Evolutionary conservation across 2,888 invertebrate genomes (phyloP).

Genomic region (Platycheirus albimanus): DNA sequence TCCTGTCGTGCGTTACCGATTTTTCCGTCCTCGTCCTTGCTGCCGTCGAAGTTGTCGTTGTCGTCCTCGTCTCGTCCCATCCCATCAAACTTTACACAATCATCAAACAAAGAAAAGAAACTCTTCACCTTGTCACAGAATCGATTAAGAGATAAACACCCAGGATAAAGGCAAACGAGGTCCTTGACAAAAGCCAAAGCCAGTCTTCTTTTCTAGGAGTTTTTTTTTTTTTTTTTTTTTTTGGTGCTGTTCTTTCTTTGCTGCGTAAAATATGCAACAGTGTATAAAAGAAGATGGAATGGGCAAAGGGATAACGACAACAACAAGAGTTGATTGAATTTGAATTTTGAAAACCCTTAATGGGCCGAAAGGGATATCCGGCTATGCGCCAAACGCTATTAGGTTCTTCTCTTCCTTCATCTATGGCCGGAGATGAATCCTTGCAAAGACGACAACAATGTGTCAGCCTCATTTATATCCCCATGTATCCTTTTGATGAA

Average conservation of each 20-base stretch:
- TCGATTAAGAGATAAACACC: slow-evolving; percentile 73
- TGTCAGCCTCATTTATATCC: slow-evolving; percentile 47
- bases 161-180: slow-evolving; percentile 53
- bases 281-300: not conserved
- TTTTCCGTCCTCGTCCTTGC: not conserved
- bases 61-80: not conserved
- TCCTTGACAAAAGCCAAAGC: slow-evolving; percentile 39
- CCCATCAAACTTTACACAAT: slow-evolving; percentile 33
- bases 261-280: slow-evolving; percentile 61
- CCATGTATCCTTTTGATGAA: slow-evolving; percentile 44
- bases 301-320: not conserved
- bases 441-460: slow-evolving; percentile 42
- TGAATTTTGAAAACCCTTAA: slow-evolving; percentile 70
- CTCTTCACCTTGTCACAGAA: slow-evolving; percentile 70
- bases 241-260: too few relatives aligned
- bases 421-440: slow-evolving; percentile 40
- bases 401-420: not conserved
- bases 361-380: slow-evolving; percentile 69
- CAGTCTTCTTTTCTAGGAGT: slow-evolving; percentile 4
- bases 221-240: slow-evolving; percentile 21
- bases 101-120: slow-evolving; percentile 61
- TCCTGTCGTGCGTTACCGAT: slow-evolving; percentile 1
- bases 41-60: too few relatives aligned
- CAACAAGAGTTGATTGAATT: slow-evolving; percentile 70
- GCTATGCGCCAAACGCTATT: slow-evolving; percentile 31